phyloP scores from a whole-genome alignment of 2,797 vertebrate species.

The Geotrypetes seraphini region DNA sequence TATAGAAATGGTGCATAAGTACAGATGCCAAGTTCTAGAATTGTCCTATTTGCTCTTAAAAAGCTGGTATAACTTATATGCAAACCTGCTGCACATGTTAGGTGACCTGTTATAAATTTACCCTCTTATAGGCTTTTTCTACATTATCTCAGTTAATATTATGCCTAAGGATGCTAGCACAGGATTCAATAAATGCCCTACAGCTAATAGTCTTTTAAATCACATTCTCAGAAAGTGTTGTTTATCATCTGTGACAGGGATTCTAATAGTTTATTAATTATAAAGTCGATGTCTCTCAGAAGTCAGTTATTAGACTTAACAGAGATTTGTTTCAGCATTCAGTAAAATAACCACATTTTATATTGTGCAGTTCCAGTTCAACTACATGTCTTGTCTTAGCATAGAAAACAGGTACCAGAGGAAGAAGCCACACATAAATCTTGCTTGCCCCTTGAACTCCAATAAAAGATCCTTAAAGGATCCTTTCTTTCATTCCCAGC shows the following conservation, averaged over 20 bases:
- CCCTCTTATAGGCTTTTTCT: too few species aligned
- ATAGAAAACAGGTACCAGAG: too few species aligned
- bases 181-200: too few species aligned
- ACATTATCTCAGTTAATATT: too few species aligned
- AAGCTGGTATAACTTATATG: too few species aligned
- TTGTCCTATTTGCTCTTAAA: too few species aligned
- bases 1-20: too few species aligned
- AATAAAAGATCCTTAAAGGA: slow-evolving; percentile 25
- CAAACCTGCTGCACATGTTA: too few species aligned
- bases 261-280: slow-evolving; percentile 55
- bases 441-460: slow-evolving; percentile 18
- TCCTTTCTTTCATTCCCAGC: slow-evolving; percentile 36
- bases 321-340: slow-evolving; percentile 35
- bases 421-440: slow-evolving; percentile 19
- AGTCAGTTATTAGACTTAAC: slow-evolving; percentile 34
- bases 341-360: slow-evolving; percentile 44
- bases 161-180: too few species aligned
- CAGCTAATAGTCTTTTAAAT: too few species aligned
- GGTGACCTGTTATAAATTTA: too few species aligned
- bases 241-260: slow-evolving; percentile 56
- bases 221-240: slow-evolving; percentile 51
- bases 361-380: slow-evolving; percentile 26
- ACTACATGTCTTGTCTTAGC: slow-evolving; percentile 18
- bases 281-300: slow-evolving; percentile 36
- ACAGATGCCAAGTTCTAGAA: too few species aligned